Conservation (phyloP, 2,113 vertebrate genomes). For the Lepus americanus region DNA sequence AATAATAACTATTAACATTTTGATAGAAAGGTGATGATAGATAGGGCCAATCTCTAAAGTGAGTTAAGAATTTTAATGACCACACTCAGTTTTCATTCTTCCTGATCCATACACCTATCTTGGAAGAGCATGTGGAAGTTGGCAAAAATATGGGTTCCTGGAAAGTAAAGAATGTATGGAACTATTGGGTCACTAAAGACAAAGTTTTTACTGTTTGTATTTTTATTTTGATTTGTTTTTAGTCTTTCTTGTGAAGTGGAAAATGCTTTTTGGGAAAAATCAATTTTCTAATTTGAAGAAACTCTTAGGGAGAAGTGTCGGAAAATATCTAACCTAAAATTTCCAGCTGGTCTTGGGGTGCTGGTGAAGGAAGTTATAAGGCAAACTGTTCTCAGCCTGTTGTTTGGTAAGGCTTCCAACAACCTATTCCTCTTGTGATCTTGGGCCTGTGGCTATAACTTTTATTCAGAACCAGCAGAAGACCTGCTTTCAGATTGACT, state of each 20-base stretch:
- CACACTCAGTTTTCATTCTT: constrained; percentile 53
- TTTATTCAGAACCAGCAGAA: constrained; percentile 60
- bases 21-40: not conserved
- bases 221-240: not conserved
- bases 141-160: constrained; percentile 16
- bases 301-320: not conserved
- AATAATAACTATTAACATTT: not conserved
- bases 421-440: constrained; percentile 15
- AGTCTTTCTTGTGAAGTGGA: not conserved
- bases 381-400: not conserved
- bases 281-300: not conserved
- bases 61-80: not conserved
- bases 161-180: constrained; percentile 47
- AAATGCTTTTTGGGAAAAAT: constrained; percentile 37
- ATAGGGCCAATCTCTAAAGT: not conserved
- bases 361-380: constrained; percentile 3
- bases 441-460: not conserved
- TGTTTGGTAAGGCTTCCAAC: constrained; percentile 60
- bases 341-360: not conserved
- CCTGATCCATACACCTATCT: not conserved
- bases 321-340: constrained; percentile 20
- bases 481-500: constrained; percentile 50
- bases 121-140: not conserved
- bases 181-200: not conserved
- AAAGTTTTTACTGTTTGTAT: not conserved